Percentiles rank a stretch among this genome's conserved stretches.
Evolutionary conservation across 2,888 invertebrate genomes (phyloP).

Genomic region (Cryptophagus acutangulus): DNA sequence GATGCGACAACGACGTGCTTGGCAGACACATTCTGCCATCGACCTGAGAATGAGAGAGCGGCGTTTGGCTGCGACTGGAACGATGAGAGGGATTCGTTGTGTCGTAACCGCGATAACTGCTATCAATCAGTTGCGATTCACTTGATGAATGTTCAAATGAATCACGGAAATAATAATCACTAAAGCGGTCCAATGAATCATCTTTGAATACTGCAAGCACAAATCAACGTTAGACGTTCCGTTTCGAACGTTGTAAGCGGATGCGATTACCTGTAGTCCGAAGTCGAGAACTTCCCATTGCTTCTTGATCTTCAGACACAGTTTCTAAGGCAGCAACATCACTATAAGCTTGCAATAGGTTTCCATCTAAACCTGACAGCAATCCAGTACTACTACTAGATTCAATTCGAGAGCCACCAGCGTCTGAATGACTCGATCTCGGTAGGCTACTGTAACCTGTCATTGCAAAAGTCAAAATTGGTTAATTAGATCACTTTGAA

Average conservation of each 20-base stretch:
- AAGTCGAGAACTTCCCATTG: slow-evolving; percentile 41
- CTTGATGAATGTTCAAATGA: slow-evolving; percentile 76
- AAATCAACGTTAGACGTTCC: neutral
- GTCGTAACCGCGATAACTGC: slow-evolving; percentile 44
- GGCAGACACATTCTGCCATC: slow-evolving; percentile 43
- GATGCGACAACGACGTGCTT: slow-evolving; percentile 25
- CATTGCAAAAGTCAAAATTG: slow-evolving; percentile 1
- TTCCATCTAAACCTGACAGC: slow-evolving; percentile 43
- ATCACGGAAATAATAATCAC: slow-evolving; percentile 69
- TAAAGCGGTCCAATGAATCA: slow-evolving; percentile 49
- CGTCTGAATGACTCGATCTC: slow-evolving; percentile 75
- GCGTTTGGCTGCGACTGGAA: slow-evolving; percentile 51
- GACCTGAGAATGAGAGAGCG: slow-evolving; percentile 44
- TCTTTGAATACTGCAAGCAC: slow-evolving; percentile 41
- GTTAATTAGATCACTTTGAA: slow-evolving; percentile 1
- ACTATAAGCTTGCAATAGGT: slow-evolving; percentile 39
- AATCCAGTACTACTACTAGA: slow-evolving; percentile 43
- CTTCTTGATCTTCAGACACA: slow-evolving; percentile 65
- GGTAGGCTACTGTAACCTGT: slow-evolving; percentile 81
- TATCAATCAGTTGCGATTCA: slow-evolving; percentile 63
- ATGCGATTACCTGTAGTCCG: slow-evolving; percentile 42
- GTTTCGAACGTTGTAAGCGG: no score
- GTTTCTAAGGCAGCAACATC: slow-evolving; percentile 58
- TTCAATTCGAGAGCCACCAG: slow-evolving; percentile 46
- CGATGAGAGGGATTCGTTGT: slow-evolving; percentile 48